Evolutionary conservation across 2,888 invertebrate genomes (phyloP).

Genomic region (Calliopum simillimum): DNA sequence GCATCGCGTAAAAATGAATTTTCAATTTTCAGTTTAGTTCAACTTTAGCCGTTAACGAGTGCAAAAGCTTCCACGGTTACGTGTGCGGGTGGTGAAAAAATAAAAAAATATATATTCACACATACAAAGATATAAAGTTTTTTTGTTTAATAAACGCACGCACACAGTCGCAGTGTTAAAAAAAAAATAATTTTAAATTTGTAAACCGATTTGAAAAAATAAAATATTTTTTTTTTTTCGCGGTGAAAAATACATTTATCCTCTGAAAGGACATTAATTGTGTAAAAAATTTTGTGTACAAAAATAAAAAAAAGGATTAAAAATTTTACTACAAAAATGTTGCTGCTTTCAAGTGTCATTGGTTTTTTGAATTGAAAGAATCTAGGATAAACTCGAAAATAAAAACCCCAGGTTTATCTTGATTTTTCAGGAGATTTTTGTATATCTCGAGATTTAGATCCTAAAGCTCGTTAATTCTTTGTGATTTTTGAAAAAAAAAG

Average conservation of each 20-base stretch:
- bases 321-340: too few species aligned
- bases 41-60: slow-evolving; percentile 66
- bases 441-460: too few species aligned
- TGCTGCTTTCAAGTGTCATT: too few species aligned
- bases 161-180: slow-evolving; percentile 11
- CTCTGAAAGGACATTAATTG: neutral
- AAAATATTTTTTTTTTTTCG: neutral
- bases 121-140: neutral
- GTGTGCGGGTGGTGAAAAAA: slow-evolving; percentile 50
- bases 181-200: slow-evolving; percentile 10
- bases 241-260: neutral
- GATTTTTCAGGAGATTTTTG: too few species aligned
- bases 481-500: too few species aligned
- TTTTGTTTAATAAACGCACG: neutral
- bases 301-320: neutral
- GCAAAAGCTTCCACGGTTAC: slow-evolving; percentile 56
- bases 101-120: slow-evolving; percentile 3
- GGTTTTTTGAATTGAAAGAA: too few species aligned
- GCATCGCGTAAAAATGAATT: slow-evolving; percentile 16
- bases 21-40: slow-evolving; percentile 58
- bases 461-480: too few species aligned
- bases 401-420: too few species aligned
- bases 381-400: too few species aligned
- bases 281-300: slow-evolving; percentile 3
- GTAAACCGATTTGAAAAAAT: neutral